Base-by-base conservation (phyloP, 2,113 vertebrate genomes). In the Australoheros scitulus region DNA sequence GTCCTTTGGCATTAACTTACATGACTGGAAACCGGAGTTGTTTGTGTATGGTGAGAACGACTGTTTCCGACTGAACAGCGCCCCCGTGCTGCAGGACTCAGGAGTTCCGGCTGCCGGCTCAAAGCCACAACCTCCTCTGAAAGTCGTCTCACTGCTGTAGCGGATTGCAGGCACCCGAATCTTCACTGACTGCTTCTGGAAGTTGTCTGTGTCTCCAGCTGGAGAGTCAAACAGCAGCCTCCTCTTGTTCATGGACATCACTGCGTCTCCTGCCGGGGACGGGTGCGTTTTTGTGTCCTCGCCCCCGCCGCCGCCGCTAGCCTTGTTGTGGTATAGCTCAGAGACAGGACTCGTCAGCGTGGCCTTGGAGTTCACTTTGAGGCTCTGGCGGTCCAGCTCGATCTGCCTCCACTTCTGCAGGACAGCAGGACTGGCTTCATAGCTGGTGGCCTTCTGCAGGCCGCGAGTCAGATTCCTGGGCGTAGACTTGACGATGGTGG, bases 401-500 rank as follows among this genome's bases (percentile, higher is more conserved):
- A 99, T 97, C 90, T 99, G 98, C 83, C 97, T 95, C 98, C 98
- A 99, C 79, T 98, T 98, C 88, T 97, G 97, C 86, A 99, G 94
- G 65, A 99, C 97, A 4, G 96, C 93, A 0, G 97, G 97, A 29
- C 98, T 98, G 52, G 97, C 97, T 91, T 98, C 97, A 0, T 98
- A 98, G 84, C 95, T 97, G 61, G 97, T 98, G 0, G 96, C 95
- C 87, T 96, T 97, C 86, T 98, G 97, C 58, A 99, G 93, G 82
- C 94, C 96, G 1, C 96, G 93, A 79, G 50, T 96, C 55, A 99
- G 95, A 90, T 99, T 99, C n/a, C 97, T 92, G 0, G 98, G 98
- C 0, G 98, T 99, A 43, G 98, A 98, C 52, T 99, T 99, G 61
- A 99, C 97, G 7, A 99, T 96, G 87, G 97, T 93, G 26, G 98